Evolutionary conservation across 2,113 vertebrate genomes (phyloP).

Genomic region (Nestor notabilis): DNA sequence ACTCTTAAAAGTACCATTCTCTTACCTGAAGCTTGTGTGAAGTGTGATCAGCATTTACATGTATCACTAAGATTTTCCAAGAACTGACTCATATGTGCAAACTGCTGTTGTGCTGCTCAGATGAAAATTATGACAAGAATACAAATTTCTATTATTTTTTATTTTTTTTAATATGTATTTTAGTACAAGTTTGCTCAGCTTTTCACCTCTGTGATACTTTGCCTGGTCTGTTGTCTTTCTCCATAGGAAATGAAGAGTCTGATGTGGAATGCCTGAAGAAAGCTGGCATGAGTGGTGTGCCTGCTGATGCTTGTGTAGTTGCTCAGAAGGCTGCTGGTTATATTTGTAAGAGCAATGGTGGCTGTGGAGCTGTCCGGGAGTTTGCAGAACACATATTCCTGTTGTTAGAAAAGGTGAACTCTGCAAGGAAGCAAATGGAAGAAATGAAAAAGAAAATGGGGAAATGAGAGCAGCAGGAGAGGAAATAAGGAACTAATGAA

Average conservation of each 20-base stretch:
- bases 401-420: slow-evolving; percentile 78
- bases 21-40: background rate
- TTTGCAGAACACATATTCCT: slow-evolving; percentile 87
- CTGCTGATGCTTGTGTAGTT: slow-evolving; percentile 73
- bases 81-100: background rate
- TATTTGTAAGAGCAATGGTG: slow-evolving; percentile 77
- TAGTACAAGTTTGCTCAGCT: background rate
- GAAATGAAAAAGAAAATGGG: slow-evolving; percentile 7
- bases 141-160: background rate
- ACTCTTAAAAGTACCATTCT: background rate
- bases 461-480: slow-evolving; percentile 28
- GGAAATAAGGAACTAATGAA: background rate
- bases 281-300: slow-evolving; percentile 84
- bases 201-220: background rate
- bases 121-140: background rate
- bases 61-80: background rate
- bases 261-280: slow-evolving; percentile 86
- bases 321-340: slow-evolving; percentile 83
- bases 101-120: background rate
- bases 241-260: slow-evolving; percentile 81
- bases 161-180: background rate
- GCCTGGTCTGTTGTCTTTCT: background rate
- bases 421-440: slow-evolving; percentile 64
- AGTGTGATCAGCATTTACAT: background rate
- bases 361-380: slow-evolving; percentile 84